Evolutionary conservation across 53 echinoderm and acorn worm species (phyloP).

Genomic region (Patiria pectinifera): DNA sequence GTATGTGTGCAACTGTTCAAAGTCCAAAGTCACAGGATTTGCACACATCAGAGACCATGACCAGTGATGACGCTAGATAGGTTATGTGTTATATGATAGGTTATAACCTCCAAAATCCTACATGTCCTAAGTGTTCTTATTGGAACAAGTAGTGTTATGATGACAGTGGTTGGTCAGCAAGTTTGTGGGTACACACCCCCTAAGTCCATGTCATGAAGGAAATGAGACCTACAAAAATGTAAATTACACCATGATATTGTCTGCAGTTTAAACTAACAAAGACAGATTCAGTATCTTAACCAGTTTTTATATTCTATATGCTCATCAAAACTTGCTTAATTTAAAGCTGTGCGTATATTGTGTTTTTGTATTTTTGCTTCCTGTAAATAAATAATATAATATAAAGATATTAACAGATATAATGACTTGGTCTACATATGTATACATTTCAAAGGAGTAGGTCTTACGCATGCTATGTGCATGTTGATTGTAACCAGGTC

Average conservation of each 20-base stretch:
- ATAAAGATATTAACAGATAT: constrained; percentile 35
- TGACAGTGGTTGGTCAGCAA: too few relatives aligned
- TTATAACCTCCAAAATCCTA: too few relatives aligned
- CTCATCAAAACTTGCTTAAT: not conserved
- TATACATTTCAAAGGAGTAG: not conserved
- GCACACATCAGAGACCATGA: too few relatives aligned
- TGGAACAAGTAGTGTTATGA: too few relatives aligned
- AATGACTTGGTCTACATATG: not conserved
- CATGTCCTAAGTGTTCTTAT: too few relatives aligned
- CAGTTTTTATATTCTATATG: not conserved
- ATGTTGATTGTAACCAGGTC: not conserved
- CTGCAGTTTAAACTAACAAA: not conserved
- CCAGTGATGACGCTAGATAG: too few relatives aligned
- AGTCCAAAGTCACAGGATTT: too few relatives aligned
- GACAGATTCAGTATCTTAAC: not conserved
- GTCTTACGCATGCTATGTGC: not conserved
- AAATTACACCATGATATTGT: not conserved
- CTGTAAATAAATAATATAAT: constrained; percentile 47
- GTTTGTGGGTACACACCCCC: too few relatives aligned
- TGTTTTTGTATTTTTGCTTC: constrained; percentile 26
- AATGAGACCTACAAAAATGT: too few relatives aligned
- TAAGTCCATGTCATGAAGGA: too few relatives aligned
- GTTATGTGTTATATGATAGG: too few relatives aligned
- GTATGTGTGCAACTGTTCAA: too few relatives aligned
- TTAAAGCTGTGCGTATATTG: not conserved